Percentiles rank a stretch among this genome's conserved stretches.
Evolutionary conservation across 2,888 invertebrate species (phyloP).

Genomic region (Metallyticus violacea): DNA sequence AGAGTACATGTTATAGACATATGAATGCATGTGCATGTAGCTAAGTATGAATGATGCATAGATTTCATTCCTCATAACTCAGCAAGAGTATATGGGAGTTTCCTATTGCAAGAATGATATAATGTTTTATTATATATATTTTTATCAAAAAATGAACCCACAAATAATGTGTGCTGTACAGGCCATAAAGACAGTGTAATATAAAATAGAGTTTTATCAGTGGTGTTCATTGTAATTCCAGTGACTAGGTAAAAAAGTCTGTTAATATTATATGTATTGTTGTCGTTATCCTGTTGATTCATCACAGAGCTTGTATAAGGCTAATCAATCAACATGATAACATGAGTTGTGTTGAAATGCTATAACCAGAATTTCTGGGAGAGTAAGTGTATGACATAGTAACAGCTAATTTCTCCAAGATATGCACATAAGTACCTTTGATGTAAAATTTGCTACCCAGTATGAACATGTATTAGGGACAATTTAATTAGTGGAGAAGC

Average conservation of each 20-base stretch:
- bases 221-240: not conserved
- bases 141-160: not conserved
- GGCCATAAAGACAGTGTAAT: not conserved
- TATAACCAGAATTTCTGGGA: not conserved
- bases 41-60: not conserved
- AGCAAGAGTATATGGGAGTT: not conserved
- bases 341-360: not conserved
- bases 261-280: not conserved
- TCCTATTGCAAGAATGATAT: not conserved
- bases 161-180: not conserved
- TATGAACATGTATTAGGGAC: not conserved
- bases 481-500: not conserved
- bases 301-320: not conserved
- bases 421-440: not conserved
- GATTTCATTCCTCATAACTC: not conserved
- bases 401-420: not conserved
- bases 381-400: not conserved
- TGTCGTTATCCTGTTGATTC: not conserved
- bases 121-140: not conserved
- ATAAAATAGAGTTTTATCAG: not conserved
- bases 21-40: not conserved
- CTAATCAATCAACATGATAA: not conserved
- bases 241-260: not conserved
- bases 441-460: not conserved
- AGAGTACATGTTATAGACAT: not conserved